Evolutionary conservation across 2,113 vertebrate genomes (phyloP).

Genomic region (Istiophorus platypterus): DNA sequence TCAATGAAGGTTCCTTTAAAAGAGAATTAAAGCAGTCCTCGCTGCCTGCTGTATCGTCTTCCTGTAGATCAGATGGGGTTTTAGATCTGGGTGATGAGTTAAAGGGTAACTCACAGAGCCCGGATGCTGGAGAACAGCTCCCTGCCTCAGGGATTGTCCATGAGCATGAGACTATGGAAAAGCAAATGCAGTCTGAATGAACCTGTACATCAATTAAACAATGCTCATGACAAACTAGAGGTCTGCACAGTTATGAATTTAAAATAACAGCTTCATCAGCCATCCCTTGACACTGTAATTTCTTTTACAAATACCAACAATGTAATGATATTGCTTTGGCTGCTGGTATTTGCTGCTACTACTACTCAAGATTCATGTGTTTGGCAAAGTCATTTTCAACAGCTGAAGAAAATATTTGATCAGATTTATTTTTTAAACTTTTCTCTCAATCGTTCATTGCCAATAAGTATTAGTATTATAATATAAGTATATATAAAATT

Average conservation of each 20-base stretch:
- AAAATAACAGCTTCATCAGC: background rate
- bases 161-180: background rate
- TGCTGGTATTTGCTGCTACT: background rate
- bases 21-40: background rate
- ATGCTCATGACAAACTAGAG: conserved; percentile 51
- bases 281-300: background rate
- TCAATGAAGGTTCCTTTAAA: conserved; percentile 9
- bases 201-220: background rate
- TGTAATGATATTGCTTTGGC: conserved; percentile 18
- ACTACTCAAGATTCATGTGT: conserved; percentile 3
- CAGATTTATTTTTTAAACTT: background rate
- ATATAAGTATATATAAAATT: no score
- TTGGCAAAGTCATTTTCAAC: background rate
- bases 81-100: background rate
- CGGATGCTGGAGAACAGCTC: conserved; percentile 14
- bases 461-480: no score
- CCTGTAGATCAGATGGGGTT: conserved; percentile 19
- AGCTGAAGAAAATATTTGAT: background rate
- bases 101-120: background rate
- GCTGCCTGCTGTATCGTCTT: background rate
- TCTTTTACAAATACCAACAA: background rate
- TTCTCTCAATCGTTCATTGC: background rate
- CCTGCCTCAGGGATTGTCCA: background rate
- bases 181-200: conserved; percentile 29
- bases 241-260: background rate